phyloP scores from a whole-genome alignment of 2,797 vertebrate genomes.

The Euthynnus affinis region DNA sequence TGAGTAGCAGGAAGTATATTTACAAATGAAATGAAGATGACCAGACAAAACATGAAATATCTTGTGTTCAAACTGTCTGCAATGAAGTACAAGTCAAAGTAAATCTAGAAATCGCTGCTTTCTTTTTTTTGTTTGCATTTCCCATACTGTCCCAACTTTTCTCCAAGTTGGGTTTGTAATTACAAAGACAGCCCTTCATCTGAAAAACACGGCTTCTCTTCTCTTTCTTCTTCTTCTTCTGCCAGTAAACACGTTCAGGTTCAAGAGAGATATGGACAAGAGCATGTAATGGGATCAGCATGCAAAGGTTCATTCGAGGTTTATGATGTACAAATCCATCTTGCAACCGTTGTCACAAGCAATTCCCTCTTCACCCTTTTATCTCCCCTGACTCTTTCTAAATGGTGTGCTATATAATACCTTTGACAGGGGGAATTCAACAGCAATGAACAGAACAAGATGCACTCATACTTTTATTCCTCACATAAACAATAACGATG shows the following conservation, averaged over 20 bases:
- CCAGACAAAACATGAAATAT: constrained; percentile 47
- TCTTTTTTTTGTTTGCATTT: too few relatives aligned
- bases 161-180: constrained; percentile 24
- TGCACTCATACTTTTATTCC: neutral
- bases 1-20: too few relatives aligned
- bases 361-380: neutral
- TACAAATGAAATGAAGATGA: too few relatives aligned
- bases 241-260: constrained; percentile 25
- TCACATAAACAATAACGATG: constrained; percentile 11
- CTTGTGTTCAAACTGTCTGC: too few relatives aligned
- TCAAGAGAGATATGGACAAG: constrained; percentile 8
- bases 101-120: too few relatives aligned
- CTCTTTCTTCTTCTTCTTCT: too few relatives aligned
- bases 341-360: neutral
- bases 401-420: neutral
- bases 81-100: too few relatives aligned
- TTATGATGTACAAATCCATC: constrained; percentile 5
- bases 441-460: constrained; percentile 5
- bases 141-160: too few relatives aligned
- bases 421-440: too few relatives aligned
- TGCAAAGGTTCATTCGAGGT: constrained; percentile 8
- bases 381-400: constrained; percentile 1
- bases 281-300: neutral
- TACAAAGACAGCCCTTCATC: constrained; percentile 31
- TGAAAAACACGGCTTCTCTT: constrained; percentile 8